phyloP scores from a whole-genome alignment of 2,888 invertebrate genomes.

The Chrysodeixis includens region DNA sequence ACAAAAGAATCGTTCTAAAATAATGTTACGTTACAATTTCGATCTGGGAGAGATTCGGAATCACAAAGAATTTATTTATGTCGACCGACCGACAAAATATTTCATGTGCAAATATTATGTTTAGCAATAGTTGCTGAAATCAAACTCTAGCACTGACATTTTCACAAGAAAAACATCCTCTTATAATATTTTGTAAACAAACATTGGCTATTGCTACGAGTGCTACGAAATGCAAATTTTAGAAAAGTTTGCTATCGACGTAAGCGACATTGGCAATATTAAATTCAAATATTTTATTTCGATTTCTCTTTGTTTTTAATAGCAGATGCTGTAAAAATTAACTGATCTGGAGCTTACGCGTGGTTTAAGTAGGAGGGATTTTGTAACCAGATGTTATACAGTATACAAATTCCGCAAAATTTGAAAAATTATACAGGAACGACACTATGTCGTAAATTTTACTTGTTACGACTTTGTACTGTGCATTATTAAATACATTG shows the following conservation, averaged over 20 bases:
- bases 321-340: too few relatives aligned
- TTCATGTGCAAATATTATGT: slow-evolving; percentile 4
- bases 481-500: slow-evolving; percentile 4
- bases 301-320: too few relatives aligned
- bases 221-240: not conserved
- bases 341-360: too few relatives aligned
- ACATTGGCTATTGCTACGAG: slow-evolving; percentile 1
- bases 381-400: too few relatives aligned
- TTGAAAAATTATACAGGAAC: too few relatives aligned
- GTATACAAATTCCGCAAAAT: too few relatives aligned
- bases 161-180: slow-evolving; percentile 2
- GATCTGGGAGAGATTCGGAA: not conserved
- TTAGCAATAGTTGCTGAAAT: slow-evolving; percentile 4
- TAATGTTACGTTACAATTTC: not conserved
- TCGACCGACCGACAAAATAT: not conserved
- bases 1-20: not conserved
- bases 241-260: not conserved
- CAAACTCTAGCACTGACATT: not conserved
- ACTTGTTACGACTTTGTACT: not conserved
- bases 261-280: not conserved
- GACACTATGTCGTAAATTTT: not conserved
- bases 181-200: slow-evolving; percentile 1
- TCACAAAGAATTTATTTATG: not conserved
- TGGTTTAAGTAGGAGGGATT: too few relatives aligned
- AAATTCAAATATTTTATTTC: too few relatives aligned